These are phyloP conservation scores for Melanostoma scalare DNA, from an alignment of 2,888 invertebrate species.

Conservation along the genomic window DNA sequence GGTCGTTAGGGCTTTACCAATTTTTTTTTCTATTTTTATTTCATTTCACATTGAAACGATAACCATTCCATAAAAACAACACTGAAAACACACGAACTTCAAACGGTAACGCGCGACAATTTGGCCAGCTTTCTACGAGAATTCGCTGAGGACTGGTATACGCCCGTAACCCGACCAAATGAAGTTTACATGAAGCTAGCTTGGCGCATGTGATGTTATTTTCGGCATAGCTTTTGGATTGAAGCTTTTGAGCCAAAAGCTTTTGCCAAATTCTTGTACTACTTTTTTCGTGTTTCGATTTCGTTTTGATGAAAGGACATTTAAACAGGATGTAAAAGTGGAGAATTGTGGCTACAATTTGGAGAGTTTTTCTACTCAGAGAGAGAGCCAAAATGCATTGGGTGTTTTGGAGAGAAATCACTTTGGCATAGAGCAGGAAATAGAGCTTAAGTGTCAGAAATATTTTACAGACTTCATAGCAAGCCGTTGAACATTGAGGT, in stretches of 20 bases:
- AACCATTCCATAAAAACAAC: slow-evolving; percentile 24
- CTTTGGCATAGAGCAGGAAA: slow-evolving; percentile 30
- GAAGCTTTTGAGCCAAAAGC: slow-evolving; percentile 50
- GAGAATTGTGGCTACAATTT: not conserved
- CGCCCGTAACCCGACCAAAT: slow-evolving; percentile 69
- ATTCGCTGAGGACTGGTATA: slow-evolving; percentile 73
- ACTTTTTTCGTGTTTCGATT: slow-evolving; percentile 2
- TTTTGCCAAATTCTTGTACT: slow-evolving; percentile 31
- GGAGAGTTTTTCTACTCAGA: slow-evolving; percentile 12
- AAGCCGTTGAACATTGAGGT: slow-evolving; percentile 6
- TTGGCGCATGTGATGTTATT: slow-evolving; percentile 67
- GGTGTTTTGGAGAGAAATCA: slow-evolving; percentile 11
- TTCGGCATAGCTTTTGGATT: not conserved
- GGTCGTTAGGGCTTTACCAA: slow-evolving; percentile 9
- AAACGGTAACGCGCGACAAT: slow-evolving; percentile 55
- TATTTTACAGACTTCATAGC: slow-evolving; percentile 50
- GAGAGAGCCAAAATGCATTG: not conserved
- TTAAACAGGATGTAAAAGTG: slow-evolving; percentile 10
- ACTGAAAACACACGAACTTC: slow-evolving; percentile 56
- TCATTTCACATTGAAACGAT: slow-evolving; percentile 15
- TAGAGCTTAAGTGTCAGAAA: slow-evolving; percentile 59
- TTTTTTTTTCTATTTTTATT: slow-evolving; percentile 19
- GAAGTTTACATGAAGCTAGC: slow-evolving; percentile 60
- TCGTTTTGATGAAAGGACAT: slow-evolving; percentile 40
- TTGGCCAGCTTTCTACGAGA: slow-evolving; percentile 70